phyloP scores from a whole-genome alignment of 2,888 invertebrate species.

The Drosophila percnosoma region DNA sequence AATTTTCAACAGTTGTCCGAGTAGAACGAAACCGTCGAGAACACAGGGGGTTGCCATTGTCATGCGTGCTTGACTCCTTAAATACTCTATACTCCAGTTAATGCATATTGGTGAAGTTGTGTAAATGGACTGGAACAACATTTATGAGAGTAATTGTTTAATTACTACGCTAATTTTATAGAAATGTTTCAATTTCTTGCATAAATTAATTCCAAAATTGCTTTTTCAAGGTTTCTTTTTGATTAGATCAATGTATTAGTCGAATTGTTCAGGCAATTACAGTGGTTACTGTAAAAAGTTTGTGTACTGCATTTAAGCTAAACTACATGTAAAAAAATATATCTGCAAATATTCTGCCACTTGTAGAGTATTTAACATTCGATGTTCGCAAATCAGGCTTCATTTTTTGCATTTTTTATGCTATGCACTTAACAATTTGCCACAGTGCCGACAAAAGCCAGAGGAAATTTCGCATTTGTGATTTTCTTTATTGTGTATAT shows the following conservation, averaged over 20 bases:
- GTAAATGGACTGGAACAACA: background rate
- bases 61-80: slow-evolving; percentile 47
- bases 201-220: background rate
- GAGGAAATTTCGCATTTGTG: slow-evolving; percentile 58
- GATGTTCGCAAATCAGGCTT: fast-evolving
- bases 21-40: slow-evolving; percentile 22
- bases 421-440: slow-evolving; percentile 59
- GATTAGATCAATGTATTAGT: background rate
- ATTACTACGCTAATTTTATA: background rate
- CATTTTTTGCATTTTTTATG: slow-evolving; percentile 38
- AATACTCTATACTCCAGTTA: slow-evolving; percentile 18
- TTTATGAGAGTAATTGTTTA: background rate
- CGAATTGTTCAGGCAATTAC: background rate
- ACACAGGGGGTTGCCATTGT: slow-evolving; percentile 46
- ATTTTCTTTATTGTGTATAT: slow-evolving; percentile 23
- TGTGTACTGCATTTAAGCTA: too few relatives aligned
- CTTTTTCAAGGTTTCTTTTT: background rate
- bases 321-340: too few relatives aligned
- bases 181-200: background rate
- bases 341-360: background rate
- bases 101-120: background rate
- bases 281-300: background rate
- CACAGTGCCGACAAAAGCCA: slow-evolving; percentile 49
- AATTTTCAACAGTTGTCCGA: slow-evolving; percentile 65
- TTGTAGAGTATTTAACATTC: slow-evolving; percentile 8